phyloP scores from a whole-genome alignment of 1,140 invertebrate genomes.

The Aphelenchoides avenae region DNA sequence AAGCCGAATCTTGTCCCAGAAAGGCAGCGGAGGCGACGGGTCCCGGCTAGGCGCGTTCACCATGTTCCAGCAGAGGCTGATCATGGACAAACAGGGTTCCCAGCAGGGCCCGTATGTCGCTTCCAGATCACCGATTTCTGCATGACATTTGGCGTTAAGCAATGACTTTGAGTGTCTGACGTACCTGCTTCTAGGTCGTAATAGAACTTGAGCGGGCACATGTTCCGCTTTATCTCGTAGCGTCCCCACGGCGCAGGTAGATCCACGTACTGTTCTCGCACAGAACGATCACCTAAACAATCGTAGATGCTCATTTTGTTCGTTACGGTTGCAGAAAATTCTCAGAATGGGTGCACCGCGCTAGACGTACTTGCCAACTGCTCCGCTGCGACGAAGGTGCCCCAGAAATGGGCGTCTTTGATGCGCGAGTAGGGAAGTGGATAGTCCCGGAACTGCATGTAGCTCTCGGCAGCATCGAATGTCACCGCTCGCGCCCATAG shows the following conservation, averaged over 20 bases:
- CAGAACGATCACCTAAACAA: conserved; percentile 32
- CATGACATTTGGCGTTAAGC: too few species aligned
- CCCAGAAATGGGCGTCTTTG: conserved; percentile 75
- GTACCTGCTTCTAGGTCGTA: conserved; percentile 84
- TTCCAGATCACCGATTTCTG: conserved; percentile 76
- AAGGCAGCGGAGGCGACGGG: conserved; percentile 84
- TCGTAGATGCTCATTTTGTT: conserved; percentile 2
- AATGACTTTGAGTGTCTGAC: neutral
- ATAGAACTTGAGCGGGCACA: conserved; percentile 92
- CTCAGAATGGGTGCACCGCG: neutral
- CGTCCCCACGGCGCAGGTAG: conserved; percentile 63
- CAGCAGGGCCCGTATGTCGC: conserved; percentile 96
- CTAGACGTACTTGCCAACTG: conserved; percentile 61
- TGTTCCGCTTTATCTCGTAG: conserved; percentile 67
- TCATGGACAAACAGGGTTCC: conserved; percentile 94
- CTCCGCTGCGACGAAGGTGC: conserved; percentile 81
- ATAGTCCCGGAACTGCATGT: conserved; percentile 86
- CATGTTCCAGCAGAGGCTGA: conserved; percentile 74
- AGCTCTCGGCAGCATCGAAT: conserved; percentile 76
- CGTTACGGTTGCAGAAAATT: neutral
- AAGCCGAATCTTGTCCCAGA: conserved; percentile 87
- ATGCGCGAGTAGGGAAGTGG: conserved; percentile 69
- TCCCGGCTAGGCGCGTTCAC: conserved; percentile 83
- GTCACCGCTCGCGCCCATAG: conserved; percentile 84
- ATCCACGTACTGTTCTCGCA: conserved; percentile 59